Evolutionary conservation across 2,888 invertebrate species (phyloP).

Genomic region (Synergus umbraculus): DNA sequence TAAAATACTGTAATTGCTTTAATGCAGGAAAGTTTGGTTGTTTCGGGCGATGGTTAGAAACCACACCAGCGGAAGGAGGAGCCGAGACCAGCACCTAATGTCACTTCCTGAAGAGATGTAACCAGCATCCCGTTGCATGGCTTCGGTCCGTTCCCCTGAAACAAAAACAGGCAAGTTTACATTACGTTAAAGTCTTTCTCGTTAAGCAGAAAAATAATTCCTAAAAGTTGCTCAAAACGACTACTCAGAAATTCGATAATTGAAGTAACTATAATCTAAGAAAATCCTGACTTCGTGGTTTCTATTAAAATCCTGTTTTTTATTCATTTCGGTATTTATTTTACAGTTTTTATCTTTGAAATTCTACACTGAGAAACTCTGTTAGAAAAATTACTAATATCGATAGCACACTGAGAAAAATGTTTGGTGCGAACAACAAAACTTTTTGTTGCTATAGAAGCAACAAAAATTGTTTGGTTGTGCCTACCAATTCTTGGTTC

Average conservation of each 20-base stretch:
- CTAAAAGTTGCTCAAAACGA: neutral
- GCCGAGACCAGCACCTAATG: slow-evolving; percentile 61
- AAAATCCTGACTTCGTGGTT: too few species aligned
- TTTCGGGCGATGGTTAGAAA: slow-evolving; percentile 66
- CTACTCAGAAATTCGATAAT: neutral
- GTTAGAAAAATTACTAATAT: too few species aligned
- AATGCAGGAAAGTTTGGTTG: slow-evolving; percentile 67
- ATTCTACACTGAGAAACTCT: too few species aligned
- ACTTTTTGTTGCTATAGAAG: too few species aligned
- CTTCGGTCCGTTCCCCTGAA: slow-evolving; percentile 80
- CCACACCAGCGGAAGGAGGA: slow-evolving; percentile 67
- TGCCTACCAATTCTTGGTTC: too few species aligned
- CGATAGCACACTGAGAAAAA: too few species aligned
- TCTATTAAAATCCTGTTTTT: too few species aligned
- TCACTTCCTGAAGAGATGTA: slow-evolving; percentile 67
- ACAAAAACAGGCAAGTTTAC: slow-evolving; percentile 68
- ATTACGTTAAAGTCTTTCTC: neutral
- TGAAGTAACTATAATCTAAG: neutral
- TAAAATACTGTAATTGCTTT: slow-evolving; percentile 62
- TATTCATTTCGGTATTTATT: too few species aligned
- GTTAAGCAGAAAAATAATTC: neutral
- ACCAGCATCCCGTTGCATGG: slow-evolving; percentile 83
- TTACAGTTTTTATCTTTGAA: too few species aligned
- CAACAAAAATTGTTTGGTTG: too few species aligned
- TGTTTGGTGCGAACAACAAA: too few species aligned